Evolutionary conservation across 2,113 vertebrate species (phyloP), one percentile per base, ranked within the genome.

Genomic region (Pygathrix nemaeus): DNA sequence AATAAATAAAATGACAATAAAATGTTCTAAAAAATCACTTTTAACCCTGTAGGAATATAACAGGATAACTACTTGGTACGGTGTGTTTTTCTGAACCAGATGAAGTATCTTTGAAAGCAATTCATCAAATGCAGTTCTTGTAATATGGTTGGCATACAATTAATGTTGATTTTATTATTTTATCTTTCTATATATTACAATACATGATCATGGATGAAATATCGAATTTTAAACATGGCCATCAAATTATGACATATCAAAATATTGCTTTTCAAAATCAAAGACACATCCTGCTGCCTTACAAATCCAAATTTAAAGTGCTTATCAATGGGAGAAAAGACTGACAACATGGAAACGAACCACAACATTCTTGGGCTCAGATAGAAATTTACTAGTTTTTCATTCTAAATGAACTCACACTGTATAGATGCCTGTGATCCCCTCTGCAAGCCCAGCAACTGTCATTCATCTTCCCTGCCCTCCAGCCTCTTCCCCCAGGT

Each of bases 261-360:
- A 97, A 98, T 97, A 96, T 92, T 97, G 68, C 90, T 93, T 94
- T 96, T 96, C 12, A 96, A 96, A 93, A 90, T 97, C 92, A 93
- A 38, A 97, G 94, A 96, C 90, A 52, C 73, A 89, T 32, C 95
- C 86, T 95, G 97, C 89, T 97, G 93, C 79, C 87, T 86, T 78
- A 80, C 76, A 96, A 96, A 92, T 90, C 13, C 52, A 73, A 88
- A 95, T 92, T 81, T 75, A 90, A 85, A 84, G 84, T 35, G 70
- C 78, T 97, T 64, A 97, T 66, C 75, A 76, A 73, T 93, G 94
- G 79, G 57, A 11, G 27, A 27, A 79, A 95, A 96, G 90, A 97
- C n/a, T 96, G 87, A 89, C 92, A 93, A 92, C 86, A 96, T 90
- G 92, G 72, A 96, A 89, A 95, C 0, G n/a, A 96, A 93, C 57